Percentiles rank a stretch among this genome's conserved stretches.
These are phyloP conservation scores for Trachelus stipa DNA, from an alignment of 2,888 invertebrate genomes.

Conservation along the genomic window DNA sequence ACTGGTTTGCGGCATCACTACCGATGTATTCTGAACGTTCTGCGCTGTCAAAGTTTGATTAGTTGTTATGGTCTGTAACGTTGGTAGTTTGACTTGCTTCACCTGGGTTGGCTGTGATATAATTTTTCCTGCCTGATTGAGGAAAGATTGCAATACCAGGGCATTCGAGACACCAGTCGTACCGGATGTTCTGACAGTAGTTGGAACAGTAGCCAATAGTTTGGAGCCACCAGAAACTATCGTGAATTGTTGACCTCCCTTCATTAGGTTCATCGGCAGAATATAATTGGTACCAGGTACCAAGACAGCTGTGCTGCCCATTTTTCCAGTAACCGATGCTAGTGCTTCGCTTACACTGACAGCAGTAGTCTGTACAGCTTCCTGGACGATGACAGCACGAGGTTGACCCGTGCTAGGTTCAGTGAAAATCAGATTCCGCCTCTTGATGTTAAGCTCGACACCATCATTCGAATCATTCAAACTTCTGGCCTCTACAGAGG, in stretches of 20 bases:
- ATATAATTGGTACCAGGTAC: constrained; percentile 79
- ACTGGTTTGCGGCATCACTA: constrained; percentile 50
- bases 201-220: constrained; percentile 63
- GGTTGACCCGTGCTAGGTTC: constrained; percentile 56
- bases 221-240: constrained; percentile 79
- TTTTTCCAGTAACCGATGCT: constrained; percentile 72
- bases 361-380: constrained; percentile 52
- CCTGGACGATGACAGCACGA: constrained; percentile 62
- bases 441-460: constrained; percentile 51
- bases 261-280: constrained; percentile 78
- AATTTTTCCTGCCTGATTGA: constrained; percentile 72
- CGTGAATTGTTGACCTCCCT: constrained; percentile 79
- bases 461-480: constrained; percentile 60
- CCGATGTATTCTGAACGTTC: constrained; percentile 43
- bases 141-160: constrained; percentile 75
- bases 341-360: constrained; percentile 74
- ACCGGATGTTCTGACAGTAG: constrained; percentile 48
- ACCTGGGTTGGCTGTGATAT: constrained; percentile 50
- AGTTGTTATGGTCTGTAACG: constrained; percentile 50
- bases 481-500: constrained; percentile 51
- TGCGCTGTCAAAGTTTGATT: constrained; percentile 42
- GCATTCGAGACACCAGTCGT: constrained; percentile 71
- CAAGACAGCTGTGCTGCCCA: constrained; percentile 74
- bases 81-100: constrained; percentile 59
- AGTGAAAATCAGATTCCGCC: constrained; percentile 59